phyloP scores from a whole-genome alignment of 2,113 vertebrate species.

The Micromys minutus region DNA sequence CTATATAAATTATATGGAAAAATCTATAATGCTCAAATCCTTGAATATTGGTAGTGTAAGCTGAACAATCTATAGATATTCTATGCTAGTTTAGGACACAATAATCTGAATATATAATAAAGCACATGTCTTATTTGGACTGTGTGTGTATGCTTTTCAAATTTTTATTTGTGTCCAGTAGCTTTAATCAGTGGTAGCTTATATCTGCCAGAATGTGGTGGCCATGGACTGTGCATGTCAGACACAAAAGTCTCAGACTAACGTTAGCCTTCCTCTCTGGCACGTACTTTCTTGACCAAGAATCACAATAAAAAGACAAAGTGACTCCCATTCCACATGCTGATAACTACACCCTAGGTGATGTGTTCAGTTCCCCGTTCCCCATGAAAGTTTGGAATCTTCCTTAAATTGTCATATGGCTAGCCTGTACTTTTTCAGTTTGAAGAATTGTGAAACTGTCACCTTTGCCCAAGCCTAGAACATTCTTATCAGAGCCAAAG shows the following conservation, averaged over 20 bases:
- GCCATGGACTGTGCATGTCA: background rate
- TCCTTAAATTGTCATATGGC: background rate
- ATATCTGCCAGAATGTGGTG: background rate
- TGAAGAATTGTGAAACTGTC: background rate
- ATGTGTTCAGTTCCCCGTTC: background rate
- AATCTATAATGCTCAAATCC: background rate
- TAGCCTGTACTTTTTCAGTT: background rate
- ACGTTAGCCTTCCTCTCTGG: fast-evolving
- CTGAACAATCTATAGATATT: background rate
- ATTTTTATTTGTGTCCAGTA: background rate
- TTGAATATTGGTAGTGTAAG: background rate
- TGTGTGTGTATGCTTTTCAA: background rate
- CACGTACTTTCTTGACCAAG: background rate
- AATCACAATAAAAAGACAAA: background rate
- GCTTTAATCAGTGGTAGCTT: background rate
- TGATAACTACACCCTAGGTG: background rate
- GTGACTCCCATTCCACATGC: background rate
- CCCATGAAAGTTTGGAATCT: background rate
- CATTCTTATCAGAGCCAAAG: background rate
- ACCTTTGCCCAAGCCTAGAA: background rate
- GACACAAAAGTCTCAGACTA: background rate
- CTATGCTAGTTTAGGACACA: background rate
- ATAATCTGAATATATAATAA: background rate
- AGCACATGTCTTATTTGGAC: background rate
- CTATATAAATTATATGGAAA: background rate